Conservation (phyloP, 2,888 invertebrate genomes). For the Boloria selene region DNA sequence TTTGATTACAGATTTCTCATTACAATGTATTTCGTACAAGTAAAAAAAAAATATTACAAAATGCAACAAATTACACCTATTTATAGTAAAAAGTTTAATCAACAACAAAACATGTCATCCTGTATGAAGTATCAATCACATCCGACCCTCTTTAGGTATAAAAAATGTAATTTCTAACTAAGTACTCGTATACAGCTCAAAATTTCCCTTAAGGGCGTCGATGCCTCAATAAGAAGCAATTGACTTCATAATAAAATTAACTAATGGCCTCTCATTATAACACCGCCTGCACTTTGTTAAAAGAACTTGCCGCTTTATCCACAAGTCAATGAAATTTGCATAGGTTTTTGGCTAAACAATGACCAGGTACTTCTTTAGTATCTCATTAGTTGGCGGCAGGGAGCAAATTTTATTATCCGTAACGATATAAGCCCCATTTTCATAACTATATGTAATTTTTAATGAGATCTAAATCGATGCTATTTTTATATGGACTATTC, state of each 20-base stretch:
- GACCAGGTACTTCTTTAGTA: conserved; percentile 18
- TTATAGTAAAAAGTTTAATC: conserved; percentile 23
- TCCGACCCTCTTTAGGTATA: conserved; percentile 23
- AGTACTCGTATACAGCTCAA: conserved; percentile 33
- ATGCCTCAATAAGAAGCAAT: conserved; percentile 47
- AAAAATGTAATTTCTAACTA: conserved; percentile 37
- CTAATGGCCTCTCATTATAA: conserved; percentile 52
- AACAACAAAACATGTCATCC: conserved; percentile 21
- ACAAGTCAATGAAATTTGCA: conserved; percentile 37
- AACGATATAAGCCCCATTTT: not conserved
- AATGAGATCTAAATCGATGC: not conserved
- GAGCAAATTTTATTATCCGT: conserved; percentile 6
- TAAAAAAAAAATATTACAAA: too few relatives aligned
- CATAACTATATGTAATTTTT: not conserved
- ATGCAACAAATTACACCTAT: not conserved
- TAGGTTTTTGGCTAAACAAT: conserved; percentile 37
- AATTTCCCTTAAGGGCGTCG: conserved; percentile 38
- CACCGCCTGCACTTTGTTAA: conserved; percentile 41
- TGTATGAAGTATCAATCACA: conserved; percentile 21
- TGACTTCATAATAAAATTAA: conserved; percentile 47
- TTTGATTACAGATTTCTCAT: too few relatives aligned
- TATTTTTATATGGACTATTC: not conserved
- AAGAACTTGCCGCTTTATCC: conserved; percentile 39
- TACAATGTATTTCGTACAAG: too few relatives aligned
- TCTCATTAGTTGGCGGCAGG: conserved; percentile 6